A percentile compares a stretch with the other conserved stretches of the same genome.
These are phyloP conservation scores for Xestia rhomboidea DNA, from an alignment of 2,888 invertebrate genomes.

Conservation along the genomic window DNA sequence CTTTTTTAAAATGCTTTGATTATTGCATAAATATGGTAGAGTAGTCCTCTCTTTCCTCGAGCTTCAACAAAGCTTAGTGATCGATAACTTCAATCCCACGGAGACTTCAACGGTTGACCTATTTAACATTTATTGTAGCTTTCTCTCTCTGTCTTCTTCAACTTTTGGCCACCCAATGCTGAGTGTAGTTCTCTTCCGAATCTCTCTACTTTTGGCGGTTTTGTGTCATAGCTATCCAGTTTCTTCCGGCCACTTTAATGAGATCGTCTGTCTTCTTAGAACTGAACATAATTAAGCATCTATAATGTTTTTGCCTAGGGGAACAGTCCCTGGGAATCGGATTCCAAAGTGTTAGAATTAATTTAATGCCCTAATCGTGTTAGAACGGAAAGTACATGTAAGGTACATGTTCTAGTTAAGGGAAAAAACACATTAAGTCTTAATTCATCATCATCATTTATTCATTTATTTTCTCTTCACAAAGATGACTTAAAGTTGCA, in stretches of 20 bases:
- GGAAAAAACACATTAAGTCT: conserved; percentile 13
- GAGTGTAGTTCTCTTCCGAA: neutral
- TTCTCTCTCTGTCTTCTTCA: neutral
- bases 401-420: neutral
- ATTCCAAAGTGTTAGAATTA: conserved; percentile 16
- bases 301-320: conserved; percentile 5
- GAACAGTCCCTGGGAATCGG: neutral
- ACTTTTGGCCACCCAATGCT: neutral
- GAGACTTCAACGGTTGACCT: conserved; percentile 22
- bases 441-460: no score
- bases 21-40: neutral
- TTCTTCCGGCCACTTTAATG: neutral
- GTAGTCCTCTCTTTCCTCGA: neutral
- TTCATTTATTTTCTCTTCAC: no score
- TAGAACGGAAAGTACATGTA: conserved; percentile 11
- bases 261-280: conserved; percentile 11
- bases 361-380: conserved; percentile 1
- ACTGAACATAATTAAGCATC: neutral
- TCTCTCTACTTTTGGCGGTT: neutral
- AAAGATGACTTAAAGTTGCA: no score
- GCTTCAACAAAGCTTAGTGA: conserved; percentile 1
- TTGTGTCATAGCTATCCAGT: neutral
- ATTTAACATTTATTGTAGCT: conserved; percentile 22
- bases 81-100: neutral
- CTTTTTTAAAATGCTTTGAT: neutral